Conservation (phyloP, 1,140 invertebrate genomes). For the Ips typographus region DNA sequence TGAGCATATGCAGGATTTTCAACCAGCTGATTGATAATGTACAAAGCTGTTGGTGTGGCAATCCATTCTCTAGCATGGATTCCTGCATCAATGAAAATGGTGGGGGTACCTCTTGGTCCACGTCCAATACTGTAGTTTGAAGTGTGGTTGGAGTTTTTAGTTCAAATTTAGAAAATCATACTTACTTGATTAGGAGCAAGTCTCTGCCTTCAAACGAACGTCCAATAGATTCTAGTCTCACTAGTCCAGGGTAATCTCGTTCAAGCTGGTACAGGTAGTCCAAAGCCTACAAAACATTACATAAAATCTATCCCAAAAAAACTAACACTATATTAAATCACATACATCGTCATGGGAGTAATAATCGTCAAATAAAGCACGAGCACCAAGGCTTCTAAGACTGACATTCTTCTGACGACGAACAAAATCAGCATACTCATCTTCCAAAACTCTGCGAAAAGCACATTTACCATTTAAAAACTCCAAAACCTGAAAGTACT, state of each 20-base stretch:
- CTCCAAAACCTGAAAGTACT: background rate
- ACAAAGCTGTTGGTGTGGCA: slow-evolving; percentile 63
- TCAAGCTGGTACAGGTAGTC: background rate
- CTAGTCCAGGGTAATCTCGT: slow-evolving; percentile 52
- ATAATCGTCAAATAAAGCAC: slow-evolving; percentile 3
- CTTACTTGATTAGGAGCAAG: slow-evolving; percentile 37
- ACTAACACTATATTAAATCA: background rate
- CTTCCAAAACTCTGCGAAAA: slow-evolving; percentile 4
- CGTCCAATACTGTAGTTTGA: slow-evolving; percentile 31
- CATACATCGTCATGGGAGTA: background rate
- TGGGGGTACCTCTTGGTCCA: slow-evolving; percentile 54
- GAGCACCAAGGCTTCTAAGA: background rate
- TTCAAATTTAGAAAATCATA: background rate
- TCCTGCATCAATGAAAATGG: slow-evolving; percentile 66
- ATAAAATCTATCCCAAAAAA: background rate
- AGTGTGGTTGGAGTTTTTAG: background rate
- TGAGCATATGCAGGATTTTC: slow-evolving; percentile 51
- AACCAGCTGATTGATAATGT: slow-evolving; percentile 62
- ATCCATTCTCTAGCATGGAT: slow-evolving; percentile 72
- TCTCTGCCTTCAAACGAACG: slow-evolving; percentile 61
- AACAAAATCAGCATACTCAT: slow-evolving; percentile 5
- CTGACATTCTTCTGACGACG: background rate
- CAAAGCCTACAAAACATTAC: background rate
- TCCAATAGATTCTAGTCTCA: slow-evolving; percentile 56
- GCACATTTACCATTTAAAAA: background rate